A percentile compares a stretch with the other conserved stretches of the same genome.
phyloP scores from a whole-genome alignment of 2,888 invertebrate genomes.

The Amitus sp. region DNA sequence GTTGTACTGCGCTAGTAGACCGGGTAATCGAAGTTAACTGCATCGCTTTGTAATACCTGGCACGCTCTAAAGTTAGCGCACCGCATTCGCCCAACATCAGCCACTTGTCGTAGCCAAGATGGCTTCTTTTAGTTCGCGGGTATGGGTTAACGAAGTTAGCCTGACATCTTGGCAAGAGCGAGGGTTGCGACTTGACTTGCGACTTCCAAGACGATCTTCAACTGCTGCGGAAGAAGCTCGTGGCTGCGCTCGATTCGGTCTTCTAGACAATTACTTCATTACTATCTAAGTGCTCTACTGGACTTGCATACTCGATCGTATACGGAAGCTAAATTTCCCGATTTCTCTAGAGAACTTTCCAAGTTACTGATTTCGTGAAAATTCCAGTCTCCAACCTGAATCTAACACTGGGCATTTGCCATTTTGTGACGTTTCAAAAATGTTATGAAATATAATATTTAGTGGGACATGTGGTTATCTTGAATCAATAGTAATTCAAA shows the following conservation, averaged over 20 bases:
- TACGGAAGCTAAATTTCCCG: too few relatives aligned
- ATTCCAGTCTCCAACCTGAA: too few relatives aligned
- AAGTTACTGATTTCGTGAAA: too few relatives aligned
- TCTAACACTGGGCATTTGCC: too few relatives aligned
- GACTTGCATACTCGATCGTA: slow-evolving; percentile 30
- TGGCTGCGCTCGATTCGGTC: slow-evolving; percentile 52
- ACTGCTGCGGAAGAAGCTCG: slow-evolving; percentile 33
- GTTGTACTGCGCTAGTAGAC: slow-evolving; percentile 35
- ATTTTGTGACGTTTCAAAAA: too few relatives aligned
- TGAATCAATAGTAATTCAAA: too few relatives aligned
- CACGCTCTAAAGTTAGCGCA: slow-evolving; percentile 48
- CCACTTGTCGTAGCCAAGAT: slow-evolving; percentile 60
- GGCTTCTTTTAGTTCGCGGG: slow-evolving; percentile 56
- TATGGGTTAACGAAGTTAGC: slow-evolving; percentile 61
- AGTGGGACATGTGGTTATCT: too few relatives aligned
- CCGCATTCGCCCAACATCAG: slow-evolving; percentile 52
- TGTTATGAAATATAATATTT: too few relatives aligned
- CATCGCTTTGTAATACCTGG: slow-evolving; percentile 53
- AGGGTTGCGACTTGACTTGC: slow-evolving; percentile 42
- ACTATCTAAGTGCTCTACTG: slow-evolving; percentile 61
- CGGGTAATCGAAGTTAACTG: slow-evolving; percentile 57
- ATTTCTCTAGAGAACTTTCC: too few relatives aligned
- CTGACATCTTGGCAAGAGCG: slow-evolving; percentile 55
- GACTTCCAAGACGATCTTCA: slow-evolving; percentile 38
- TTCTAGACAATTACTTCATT: slow-evolving; percentile 63